Percentiles rank a stretch among this genome's conserved stretches.
Evolutionary conservation across 2,113 vertebrate genomes (phyloP).

Genomic region (Zapus hudsonius): DNA sequence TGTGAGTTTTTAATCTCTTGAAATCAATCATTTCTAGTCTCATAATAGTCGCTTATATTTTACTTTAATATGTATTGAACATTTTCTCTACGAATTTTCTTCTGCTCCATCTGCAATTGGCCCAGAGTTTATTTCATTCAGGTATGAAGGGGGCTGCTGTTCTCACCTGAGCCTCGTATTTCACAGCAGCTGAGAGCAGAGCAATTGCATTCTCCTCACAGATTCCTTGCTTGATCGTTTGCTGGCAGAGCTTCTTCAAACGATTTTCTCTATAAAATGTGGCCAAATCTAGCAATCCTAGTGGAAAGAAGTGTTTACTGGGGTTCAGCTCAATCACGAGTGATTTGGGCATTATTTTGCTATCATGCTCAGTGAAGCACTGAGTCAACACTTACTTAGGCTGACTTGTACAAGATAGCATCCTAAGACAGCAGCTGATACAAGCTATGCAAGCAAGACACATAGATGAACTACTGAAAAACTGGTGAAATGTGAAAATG

Average conservation of each 20-base stretch:
- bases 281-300: conserved; percentile 95
- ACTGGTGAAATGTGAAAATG: background rate
- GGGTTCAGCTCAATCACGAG: background rate
- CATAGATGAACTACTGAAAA: background rate
- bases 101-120: background rate
- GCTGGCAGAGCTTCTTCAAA: conserved; percentile 96
- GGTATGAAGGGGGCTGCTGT: background rate
- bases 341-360: background rate
- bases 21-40: background rate
- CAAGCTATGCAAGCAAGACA: rapidly evolving
- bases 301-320: background rate
- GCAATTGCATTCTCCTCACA: conserved; percentile 98
- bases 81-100: background rate
- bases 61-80: background rate
- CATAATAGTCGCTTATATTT: background rate
- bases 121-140: background rate
- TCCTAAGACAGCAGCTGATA: background rate
- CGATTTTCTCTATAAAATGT: conserved; percentile 94
- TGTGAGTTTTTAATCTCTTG: background rate
- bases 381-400: rapidly evolving
- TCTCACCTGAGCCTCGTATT: conserved; percentile 96
- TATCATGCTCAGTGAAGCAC: background rate
- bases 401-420: background rate
- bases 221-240: conserved; percentile 98
- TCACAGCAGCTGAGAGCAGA: conserved; percentile 96